A percentile compares a stretch with the other conserved stretches of the same genome.
phyloP scores from a whole-genome alignment of 2,113 vertebrate genomes.

The Neomonachus schauinslandi region DNA sequence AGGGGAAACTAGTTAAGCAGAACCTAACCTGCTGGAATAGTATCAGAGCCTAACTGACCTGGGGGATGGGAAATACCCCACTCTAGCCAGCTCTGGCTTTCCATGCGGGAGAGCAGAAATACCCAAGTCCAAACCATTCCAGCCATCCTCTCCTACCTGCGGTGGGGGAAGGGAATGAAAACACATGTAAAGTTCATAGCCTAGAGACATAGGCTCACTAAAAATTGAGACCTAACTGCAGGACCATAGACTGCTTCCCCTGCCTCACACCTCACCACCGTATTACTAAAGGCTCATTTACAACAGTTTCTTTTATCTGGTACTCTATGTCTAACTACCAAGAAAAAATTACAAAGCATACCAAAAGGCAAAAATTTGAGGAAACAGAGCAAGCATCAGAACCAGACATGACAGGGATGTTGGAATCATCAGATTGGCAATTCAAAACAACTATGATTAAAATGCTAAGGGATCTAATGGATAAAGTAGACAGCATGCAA shows the following conservation, averaged over 20 bases:
- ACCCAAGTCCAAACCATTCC: background rate
- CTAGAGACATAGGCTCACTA: background rate
- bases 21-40: background rate
- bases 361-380: background rate
- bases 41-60: background rate
- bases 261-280: background rate
- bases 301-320: background rate
- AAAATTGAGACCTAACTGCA: background rate
- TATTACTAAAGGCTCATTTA: background rate
- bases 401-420: background rate
- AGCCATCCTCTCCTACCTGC: background rate
- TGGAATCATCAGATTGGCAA: background rate
- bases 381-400: background rate
- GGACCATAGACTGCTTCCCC: background rate
- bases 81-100: background rate
- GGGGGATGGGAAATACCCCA: background rate
- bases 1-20: background rate
- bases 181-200: background rate
- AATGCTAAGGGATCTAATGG: background rate
- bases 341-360: background rate
- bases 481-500: background rate
- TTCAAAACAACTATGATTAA: constrained; percentile 1
- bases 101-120: background rate
- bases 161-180: background rate
- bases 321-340: background rate